These are phyloP conservation scores for human DNA, from an alignment of 2,113 vertebrate species.

Conservation along the genomic window GRCh38 chr21:19655501-19656000, in stretches of 20 bases:
- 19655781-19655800: not conserved
- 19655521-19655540: not conserved
- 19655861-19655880: not conserved
- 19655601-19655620: not conserved
- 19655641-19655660: not conserved
- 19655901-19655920: not conserved
- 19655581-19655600: not conserved
- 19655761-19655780: not conserved
- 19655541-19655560: not conserved
- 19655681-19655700: not conserved
- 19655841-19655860: not conserved
- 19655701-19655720: not conserved
- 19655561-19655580: not conserved
- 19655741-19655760: not conserved
- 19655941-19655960: not conserved
- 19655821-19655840: not conserved
- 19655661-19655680: not conserved
- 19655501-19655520: not conserved
- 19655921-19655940: not conserved
- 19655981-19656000: not conserved
- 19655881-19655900: not conserved
- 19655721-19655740: not conserved
- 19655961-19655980: not conserved
- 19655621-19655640: not conserved
- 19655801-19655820: not conserved